Conservation (phyloP, 2,113 vertebrate genomes). For the Atherinomorus stipes region DNA sequence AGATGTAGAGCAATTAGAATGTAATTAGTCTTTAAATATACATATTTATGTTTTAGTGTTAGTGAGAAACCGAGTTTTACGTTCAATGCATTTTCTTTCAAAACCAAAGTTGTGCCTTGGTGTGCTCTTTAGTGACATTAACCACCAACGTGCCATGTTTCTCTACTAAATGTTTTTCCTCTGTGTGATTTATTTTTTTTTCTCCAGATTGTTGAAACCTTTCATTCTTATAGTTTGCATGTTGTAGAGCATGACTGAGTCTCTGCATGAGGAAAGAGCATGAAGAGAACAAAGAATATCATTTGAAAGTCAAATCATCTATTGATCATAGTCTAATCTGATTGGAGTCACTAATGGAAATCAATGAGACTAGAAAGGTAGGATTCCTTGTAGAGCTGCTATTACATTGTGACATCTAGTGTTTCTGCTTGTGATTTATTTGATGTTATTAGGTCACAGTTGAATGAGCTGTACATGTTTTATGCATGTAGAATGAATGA, state of each 20-base stretch:
- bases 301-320: slow-evolving; percentile 61
- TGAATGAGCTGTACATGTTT: slow-evolving; percentile 26
- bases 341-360: slow-evolving; percentile 55
- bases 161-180: background rate
- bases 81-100: background rate
- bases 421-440: slow-evolving; percentile 14
- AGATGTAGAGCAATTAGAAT: background rate
- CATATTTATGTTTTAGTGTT: too few relatives aligned
- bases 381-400: slow-evolving; percentile 34
- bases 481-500: background rate
- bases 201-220: background rate
- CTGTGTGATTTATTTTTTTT: background rate
- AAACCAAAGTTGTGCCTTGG: slow-evolving; percentile 65
- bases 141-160: slow-evolving; percentile 56
- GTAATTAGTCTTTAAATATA: background rate
- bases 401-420: slow-evolving; percentile 5
- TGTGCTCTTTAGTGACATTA: slow-evolving; percentile 19
- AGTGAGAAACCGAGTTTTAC: background rate
- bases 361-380: slow-evolving; percentile 37
- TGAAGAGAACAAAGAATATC: slow-evolving; percentile 50
- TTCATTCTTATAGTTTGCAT: slow-evolving; percentile 27
- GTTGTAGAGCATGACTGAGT: background rate
- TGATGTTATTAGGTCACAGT: background rate
- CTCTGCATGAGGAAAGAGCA: slow-evolving; percentile 34
- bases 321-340: slow-evolving; percentile 61